Evolutionary conservation across 1,140 invertebrate species (phyloP).

Genomic region (Antheraea mylitta): DNA sequence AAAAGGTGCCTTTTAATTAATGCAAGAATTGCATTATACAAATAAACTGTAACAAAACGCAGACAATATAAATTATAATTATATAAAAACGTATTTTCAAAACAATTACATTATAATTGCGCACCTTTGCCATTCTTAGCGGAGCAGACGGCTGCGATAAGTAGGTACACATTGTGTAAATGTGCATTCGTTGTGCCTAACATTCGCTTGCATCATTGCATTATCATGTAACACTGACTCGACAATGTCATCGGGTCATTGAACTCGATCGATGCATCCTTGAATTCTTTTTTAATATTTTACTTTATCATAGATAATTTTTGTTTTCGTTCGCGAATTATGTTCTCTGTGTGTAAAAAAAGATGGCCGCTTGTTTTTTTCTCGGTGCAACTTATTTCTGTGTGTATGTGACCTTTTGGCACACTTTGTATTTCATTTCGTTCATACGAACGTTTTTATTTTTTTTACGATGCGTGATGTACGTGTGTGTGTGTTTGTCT

Average conservation of each 20-base stretch:
- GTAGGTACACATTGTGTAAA: background rate
- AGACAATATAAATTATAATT: constrained; percentile 6
- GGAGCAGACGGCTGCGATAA: constrained; percentile 3
- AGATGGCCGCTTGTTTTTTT: background rate
- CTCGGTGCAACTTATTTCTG: background rate
- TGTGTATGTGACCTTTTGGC: constrained; percentile 13
- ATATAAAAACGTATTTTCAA: constrained; percentile 2
- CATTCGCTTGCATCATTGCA: constrained; percentile 48
- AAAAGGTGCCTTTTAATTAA: constrained; percentile 3
- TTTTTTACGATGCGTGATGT: background rate
- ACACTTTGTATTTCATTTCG: constrained; percentile 4
- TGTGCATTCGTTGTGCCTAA: background rate
- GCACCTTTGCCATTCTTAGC: background rate
- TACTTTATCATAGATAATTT: constrained; percentile 51
- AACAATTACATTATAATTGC: constrained; percentile 11
- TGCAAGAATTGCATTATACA: constrained; percentile 1
- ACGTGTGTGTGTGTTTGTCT: background rate
- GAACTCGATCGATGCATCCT: constrained; percentile 54
- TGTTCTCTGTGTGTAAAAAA: constrained; percentile 30
- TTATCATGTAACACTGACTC: constrained; percentile 35
- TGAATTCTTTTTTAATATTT: constrained; percentile 50
- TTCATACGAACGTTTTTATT: background rate
- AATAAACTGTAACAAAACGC: constrained; percentile 1
- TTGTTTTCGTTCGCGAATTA: constrained; percentile 36
- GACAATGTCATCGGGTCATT: constrained; percentile 66